phyloP scores from a whole-genome alignment of 2,888 invertebrate genomes.

The Sicus ferrugineus region DNA sequence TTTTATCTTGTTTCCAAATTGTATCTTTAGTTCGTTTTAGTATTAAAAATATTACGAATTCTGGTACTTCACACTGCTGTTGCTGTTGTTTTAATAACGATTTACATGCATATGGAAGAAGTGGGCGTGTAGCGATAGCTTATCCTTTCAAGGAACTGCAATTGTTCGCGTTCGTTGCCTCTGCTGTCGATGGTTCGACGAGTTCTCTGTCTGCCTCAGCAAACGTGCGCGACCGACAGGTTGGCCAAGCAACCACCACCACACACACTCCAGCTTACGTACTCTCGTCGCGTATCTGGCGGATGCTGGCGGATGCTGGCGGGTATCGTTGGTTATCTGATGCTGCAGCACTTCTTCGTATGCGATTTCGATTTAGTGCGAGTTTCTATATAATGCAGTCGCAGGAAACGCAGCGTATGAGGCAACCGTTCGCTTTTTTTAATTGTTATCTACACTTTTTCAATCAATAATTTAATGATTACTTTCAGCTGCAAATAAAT shows the following conservation, averaged over 20 bases:
- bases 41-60: too few species aligned
- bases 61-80: neutral
- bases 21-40: too few species aligned
- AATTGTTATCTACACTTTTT: conserved; percentile 23
- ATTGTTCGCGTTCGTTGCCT: too few species aligned
- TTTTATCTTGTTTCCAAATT: too few species aligned
- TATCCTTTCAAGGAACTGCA: neutral
- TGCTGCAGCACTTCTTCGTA: neutral
- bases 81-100: neutral
- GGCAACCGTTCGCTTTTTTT: neutral
- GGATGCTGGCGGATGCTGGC: neutral
- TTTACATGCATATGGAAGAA: neutral
- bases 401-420: neutral
- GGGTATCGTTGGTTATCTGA: neutral
- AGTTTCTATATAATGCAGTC: neutral
- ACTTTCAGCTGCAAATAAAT: conserved; percentile 9
- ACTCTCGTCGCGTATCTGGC: neutral
- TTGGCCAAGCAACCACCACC: neutral
- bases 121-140: neutral
- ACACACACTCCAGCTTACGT: neutral
- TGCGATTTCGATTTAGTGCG: conserved; percentile 5
- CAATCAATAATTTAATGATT: conserved; percentile 24
- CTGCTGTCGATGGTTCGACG: neutral
- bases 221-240: neutral
- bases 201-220: neutral